Evolutionary conservation across 2,113 vertebrate genomes (phyloP).

Genomic region (Hippoglossus stenolepis): DNA sequence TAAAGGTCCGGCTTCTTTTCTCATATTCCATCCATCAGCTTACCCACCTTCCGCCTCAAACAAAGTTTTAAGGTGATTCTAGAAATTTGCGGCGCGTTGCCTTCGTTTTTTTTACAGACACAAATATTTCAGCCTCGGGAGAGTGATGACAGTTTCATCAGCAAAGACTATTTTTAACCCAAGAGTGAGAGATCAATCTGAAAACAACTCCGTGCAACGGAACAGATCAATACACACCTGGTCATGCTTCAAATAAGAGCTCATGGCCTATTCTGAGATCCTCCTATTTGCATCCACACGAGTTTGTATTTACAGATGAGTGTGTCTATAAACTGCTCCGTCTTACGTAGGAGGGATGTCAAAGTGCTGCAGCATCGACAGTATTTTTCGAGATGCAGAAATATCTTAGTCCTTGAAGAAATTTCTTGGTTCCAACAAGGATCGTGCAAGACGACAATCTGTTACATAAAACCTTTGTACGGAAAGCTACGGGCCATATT

Average conservation of each 20-base stretch:
- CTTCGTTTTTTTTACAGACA: slow-evolving; percentile 10
- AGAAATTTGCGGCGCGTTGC: neutral
- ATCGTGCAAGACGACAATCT: too few relatives aligned
- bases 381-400: slow-evolving; percentile 2
- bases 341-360: neutral
- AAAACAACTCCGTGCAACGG: slow-evolving; percentile 34
- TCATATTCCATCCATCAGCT: neutral
- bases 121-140: slow-evolving; percentile 29
- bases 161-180: slow-evolving; percentile 47
- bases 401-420: neutral
- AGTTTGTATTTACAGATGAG: slow-evolving; percentile 18
- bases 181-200: slow-evolving; percentile 42
- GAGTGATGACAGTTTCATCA: slow-evolving; percentile 35
- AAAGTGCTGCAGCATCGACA: neutral
- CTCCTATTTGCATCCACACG: neutral
- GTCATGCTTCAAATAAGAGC: slow-evolving; percentile 32
- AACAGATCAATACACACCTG: slow-evolving; percentile 38
- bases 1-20: slow-evolving; percentile 14
- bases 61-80: neutral
- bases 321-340: slow-evolving; percentile 16
- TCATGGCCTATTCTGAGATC: slow-evolving; percentile 34
- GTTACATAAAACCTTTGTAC: too few relatives aligned
- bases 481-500: too few relatives aligned
- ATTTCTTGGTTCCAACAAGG: neutral
- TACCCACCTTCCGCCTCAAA: neutral